Conservation (phyloP, 2,888 invertebrate species). For the Pristionchus arcanus region DNA sequence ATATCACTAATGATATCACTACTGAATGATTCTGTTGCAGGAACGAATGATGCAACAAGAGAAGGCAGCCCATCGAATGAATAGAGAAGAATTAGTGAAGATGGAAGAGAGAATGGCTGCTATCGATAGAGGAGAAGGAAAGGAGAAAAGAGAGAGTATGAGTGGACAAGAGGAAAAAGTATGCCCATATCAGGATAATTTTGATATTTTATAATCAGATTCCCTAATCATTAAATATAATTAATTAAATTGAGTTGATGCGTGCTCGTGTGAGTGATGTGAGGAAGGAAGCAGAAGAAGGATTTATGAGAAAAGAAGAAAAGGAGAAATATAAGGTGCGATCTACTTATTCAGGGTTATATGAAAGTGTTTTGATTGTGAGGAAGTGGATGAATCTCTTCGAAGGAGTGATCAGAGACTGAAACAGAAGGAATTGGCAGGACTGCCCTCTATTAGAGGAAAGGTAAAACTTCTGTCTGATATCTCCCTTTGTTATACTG, state of each 20-base stretch:
- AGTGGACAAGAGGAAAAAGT: slow-evolving; percentile 67
- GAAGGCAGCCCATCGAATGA: slow-evolving; percentile 15
- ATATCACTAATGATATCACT: neutral
- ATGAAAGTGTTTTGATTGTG: too few relatives aligned
- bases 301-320: slow-evolving; percentile 58
- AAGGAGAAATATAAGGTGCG: slow-evolving; percentile 55
- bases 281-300: slow-evolving; percentile 59
- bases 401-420: slow-evolving; percentile 56
- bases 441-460: slow-evolving; percentile 58
- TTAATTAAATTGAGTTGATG: slow-evolving; percentile 60
- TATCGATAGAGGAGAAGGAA: slow-evolving; percentile 60
- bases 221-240: neutral
- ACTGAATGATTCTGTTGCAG: neutral
- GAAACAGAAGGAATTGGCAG: slow-evolving; percentile 58
- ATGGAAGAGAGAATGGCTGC: slow-evolving; percentile 48
- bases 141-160: slow-evolving; percentile 63
- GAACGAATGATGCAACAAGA: slow-evolving; percentile 35
- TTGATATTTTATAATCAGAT: too few relatives aligned
- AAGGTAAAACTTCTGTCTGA: neutral
- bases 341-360: too few relatives aligned
- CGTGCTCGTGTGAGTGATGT: slow-evolving; percentile 62
- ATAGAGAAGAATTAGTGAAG: slow-evolving; percentile 23
- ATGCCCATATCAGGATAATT: neutral
- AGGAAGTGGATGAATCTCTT: slow-evolving; percentile 61
- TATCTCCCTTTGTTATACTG: neutral